Percentiles rank a stretch among this genome's conserved stretches.
phyloP scores from a whole-genome alignment of 2,797 vertebrate species.

The Oreonectes daqikongensis region DNA sequence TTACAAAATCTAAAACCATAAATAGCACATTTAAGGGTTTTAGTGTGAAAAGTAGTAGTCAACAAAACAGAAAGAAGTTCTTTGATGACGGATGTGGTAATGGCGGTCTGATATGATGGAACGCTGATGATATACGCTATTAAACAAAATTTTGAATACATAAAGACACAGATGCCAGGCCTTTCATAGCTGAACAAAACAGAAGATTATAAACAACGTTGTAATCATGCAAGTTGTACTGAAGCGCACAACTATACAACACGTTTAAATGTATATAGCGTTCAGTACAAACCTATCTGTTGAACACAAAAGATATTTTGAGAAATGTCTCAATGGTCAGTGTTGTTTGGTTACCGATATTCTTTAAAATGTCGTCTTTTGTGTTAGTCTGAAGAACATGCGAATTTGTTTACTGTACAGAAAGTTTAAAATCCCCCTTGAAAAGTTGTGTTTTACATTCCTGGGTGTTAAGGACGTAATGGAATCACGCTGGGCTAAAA shows the following conservation, averaged over 20 bases:
- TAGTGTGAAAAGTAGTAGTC: background rate
- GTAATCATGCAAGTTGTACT: constrained; percentile 16
- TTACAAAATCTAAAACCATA: background rate
- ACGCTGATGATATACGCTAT: constrained; percentile 3
- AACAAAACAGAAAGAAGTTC: background rate
- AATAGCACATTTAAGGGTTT: background rate
- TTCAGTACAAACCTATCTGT: too few relatives aligned
- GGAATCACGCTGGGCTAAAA: background rate
- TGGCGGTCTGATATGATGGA: background rate
- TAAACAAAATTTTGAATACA: constrained; percentile 9
- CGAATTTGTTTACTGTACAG: too few relatives aligned
- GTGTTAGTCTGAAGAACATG: too few relatives aligned
- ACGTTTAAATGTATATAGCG: too few relatives aligned
- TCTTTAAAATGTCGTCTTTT: too few relatives aligned
- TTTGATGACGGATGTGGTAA: constrained; percentile 4
- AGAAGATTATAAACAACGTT: constrained; percentile 14
- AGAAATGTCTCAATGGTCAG: too few relatives aligned
- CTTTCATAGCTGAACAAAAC: constrained; percentile 10
- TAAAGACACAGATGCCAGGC: constrained; percentile 15
- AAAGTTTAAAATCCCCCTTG: background rate
- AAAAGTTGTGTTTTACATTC: constrained; percentile 20
- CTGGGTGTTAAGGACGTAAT: constrained; percentile 4
- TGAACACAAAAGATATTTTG: too few relatives aligned
- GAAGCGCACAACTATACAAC: background rate
- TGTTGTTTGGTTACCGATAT: too few relatives aligned